Conservation (phyloP, 2,113 vertebrate genomes). For the Apistogramma diplotaenia region DNA sequence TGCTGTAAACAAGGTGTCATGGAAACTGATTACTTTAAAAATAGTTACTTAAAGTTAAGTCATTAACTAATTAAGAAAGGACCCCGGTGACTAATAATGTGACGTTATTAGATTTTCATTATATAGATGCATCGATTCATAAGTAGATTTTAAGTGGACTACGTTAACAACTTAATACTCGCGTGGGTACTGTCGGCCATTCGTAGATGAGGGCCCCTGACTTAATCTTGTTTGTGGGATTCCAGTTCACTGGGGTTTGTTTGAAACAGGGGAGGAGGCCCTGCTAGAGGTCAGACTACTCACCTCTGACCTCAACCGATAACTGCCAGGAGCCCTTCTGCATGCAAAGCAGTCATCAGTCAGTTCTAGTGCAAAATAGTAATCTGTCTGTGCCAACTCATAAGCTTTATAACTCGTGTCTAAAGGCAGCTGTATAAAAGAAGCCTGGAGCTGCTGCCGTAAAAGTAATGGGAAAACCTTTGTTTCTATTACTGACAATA, state of each 20-base stretch:
- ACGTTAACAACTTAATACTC: background rate
- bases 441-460: background rate
- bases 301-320: slow-evolving; percentile 50
- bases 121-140: background rate
- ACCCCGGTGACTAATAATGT: background rate
- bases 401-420: slow-evolving; percentile 35
- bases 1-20: background rate
- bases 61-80: background rate
- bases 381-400: slow-evolving; percentile 20
- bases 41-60: background rate
- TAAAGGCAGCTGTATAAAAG: slow-evolving; percentile 16
- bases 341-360: slow-evolving; percentile 14
- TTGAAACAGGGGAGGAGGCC: background rate
- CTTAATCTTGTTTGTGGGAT: background rate
- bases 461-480: background rate
- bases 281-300: slow-evolving; percentile 13
- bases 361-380: background rate
- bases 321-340: slow-evolving; percentile 30
- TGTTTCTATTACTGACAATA: background rate
- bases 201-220: background rate
- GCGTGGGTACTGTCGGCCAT: background rate
- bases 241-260: background rate
- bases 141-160: background rate
- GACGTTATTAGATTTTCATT: background rate
- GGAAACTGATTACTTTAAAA: no score